A percentile compares a stretch with the other conserved stretches of the same genome.
Evolutionary conservation across 2,888 invertebrate species (phyloP).

Genomic region (Quadriops clusia): DNA sequence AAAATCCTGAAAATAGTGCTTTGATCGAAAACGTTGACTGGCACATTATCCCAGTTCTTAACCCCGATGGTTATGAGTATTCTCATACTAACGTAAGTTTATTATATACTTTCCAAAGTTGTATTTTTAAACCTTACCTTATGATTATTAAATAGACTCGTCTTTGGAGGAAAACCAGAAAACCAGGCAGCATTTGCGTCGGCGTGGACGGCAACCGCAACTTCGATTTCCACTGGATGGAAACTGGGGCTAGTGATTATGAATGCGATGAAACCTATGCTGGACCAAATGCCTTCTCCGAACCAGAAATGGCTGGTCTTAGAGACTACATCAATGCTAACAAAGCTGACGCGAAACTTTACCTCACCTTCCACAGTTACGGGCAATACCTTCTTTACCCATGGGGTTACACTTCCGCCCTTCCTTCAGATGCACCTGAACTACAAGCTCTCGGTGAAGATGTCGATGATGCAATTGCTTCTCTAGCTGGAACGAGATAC

Average conservation of each 20-base stretch:
- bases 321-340: slow-evolving; percentile 52
- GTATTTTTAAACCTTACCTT: slow-evolving; percentile 24
- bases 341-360: slow-evolving; percentile 36
- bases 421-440: slow-evolving; percentile 38
- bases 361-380: slow-evolving; percentile 62
- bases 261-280: slow-evolving; percentile 38
- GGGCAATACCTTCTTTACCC: slow-evolving; percentile 56
- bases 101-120: slow-evolving; percentile 3
- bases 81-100: slow-evolving; percentile 38
- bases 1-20: slow-evolving; percentile 43
- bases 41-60: slow-evolving; percentile 52
- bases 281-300: slow-evolving; percentile 38
- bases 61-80: slow-evolving; percentile 62
- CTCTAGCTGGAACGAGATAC: slow-evolving; percentile 25
- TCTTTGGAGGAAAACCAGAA: slow-evolving; percentile 23
- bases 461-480: slow-evolving; percentile 36
- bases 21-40: slow-evolving; percentile 52
- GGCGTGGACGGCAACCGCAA: slow-evolving; percentile 24
- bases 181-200: slow-evolving; percentile 11
- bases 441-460: slow-evolving; percentile 36
- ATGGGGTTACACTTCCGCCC: slow-evolving; percentile 48
- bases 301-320: slow-evolving; percentile 41
- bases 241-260: slow-evolving; percentile 25
- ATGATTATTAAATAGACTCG: no score
- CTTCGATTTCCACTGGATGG: slow-evolving; percentile 59